Base-by-base conservation (phyloP, 2,113 vertebrate genomes). In the Jacana jacana region DNA sequence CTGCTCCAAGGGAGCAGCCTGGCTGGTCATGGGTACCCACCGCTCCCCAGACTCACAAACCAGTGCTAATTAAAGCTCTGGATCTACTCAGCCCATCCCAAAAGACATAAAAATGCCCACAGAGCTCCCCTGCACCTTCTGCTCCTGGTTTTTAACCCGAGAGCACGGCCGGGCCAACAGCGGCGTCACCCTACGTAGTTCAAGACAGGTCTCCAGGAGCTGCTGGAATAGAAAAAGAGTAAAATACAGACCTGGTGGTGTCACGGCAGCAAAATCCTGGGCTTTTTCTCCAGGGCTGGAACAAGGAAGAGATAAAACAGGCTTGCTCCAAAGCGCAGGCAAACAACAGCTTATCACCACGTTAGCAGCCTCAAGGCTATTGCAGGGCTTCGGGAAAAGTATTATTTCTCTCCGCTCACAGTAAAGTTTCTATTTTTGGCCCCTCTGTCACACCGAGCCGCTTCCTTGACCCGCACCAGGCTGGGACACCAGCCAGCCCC, bases 261-360 rank as follows among this genome's bases (percentile, higher is more conserved):
- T 65, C 83, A 35, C 31, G 1, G 64, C 57, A 60, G 81, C 4
- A 6, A 48, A 93, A 65, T 39, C 27, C 66, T 4, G 52, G 20
- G n/a, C 1, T 55, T 88, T 33, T 22, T 27, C 80, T 49, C 77
- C 80, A 4, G 75, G 61, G 81, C 75, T 95, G 96, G 91, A 77
- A 93, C 39, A 51, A 95, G 92, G 92, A 88, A 88, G 95, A 94
- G 95, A 83, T 93, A 90, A 96, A 86, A 14, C 72, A 63, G 17
- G 54, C 86, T 86, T 73, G 79, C 82, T 92, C 76, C 82, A 10
- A 44, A 81, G 86, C 85, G 6, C 71, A 28, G 68, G 89, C 85
- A 95, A 96, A 93, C 90, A 92, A 16, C 33, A 6, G 86, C 91
- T 93, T 89, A 93, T 95, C 94, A 16, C 13, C 25, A 5, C 61